Percentiles rank a stretch among this genome's conserved stretches.
phyloP scores from a whole-genome alignment of 2,113 vertebrate species.

The Elachura formosa region DNA sequence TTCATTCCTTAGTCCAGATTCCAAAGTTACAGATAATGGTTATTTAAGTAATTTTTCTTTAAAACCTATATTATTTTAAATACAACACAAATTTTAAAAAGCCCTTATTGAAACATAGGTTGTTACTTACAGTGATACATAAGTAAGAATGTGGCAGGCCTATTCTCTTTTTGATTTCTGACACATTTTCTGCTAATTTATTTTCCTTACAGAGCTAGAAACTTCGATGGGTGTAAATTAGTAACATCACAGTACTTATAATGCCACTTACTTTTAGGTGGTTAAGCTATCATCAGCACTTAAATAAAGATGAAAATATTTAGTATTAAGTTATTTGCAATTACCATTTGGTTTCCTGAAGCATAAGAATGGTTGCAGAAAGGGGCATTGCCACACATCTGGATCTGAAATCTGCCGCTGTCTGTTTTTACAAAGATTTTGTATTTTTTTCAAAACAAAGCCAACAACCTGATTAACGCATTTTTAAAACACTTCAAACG shows the following conservation, averaged over 20 bases:
- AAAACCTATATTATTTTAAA: neutral
- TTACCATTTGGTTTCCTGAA: neutral
- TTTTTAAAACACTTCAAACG: fast-evolving
- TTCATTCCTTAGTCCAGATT: neutral
- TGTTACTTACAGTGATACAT: neutral
- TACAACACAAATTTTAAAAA: neutral
- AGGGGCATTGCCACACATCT: neutral
- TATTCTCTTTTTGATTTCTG: neutral
- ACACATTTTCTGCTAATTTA: neutral
- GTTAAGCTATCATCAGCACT: neutral
- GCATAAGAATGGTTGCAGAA: neutral
- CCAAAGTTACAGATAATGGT: neutral
- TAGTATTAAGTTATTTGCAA: neutral
- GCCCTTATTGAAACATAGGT: neutral
- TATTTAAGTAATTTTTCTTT: neutral
- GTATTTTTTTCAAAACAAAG: neutral
- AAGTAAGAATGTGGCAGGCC: neutral
- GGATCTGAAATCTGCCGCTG: neutral
- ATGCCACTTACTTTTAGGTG: neutral
- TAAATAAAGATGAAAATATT: neutral
- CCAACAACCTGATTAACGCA: neutral
- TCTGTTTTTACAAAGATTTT: neutral
- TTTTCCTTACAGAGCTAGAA: neutral
- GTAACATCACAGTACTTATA: neutral
- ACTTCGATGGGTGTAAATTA: neutral